Percentiles rank a stretch among this genome's conserved stretches.
Conservation (phyloP, 1,140 invertebrate species). For the Odontomachus brunneus region DNA sequence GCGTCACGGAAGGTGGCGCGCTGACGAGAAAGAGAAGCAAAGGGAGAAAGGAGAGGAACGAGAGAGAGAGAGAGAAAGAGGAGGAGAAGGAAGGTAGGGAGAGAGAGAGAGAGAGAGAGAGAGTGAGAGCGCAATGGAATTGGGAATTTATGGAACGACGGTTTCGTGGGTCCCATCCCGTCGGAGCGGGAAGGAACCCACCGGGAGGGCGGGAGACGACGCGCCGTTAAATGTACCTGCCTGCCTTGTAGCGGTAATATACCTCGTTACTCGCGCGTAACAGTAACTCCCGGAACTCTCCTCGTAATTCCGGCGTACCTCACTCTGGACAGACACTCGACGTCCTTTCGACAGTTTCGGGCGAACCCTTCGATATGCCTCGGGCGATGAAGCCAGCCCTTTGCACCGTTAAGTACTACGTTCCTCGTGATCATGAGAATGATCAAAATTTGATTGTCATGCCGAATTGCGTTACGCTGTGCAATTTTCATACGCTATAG, state of each 20-base stretch:
- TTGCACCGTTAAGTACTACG: neutral
- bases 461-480: no score
- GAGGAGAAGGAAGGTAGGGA: no score
- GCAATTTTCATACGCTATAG: no score
- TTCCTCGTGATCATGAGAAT: neutral
- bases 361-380: slow-evolving; percentile 1
- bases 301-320: slow-evolving; percentile 74
- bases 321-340: slow-evolving; percentile 68
- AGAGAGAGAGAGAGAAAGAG: no score
- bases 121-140: slow-evolving; percentile 69
- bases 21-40: slow-evolving; percentile 54
- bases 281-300: slow-evolving; percentile 71
- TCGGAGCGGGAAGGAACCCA: slow-evolving; percentile 48
- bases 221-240: slow-evolving; percentile 73
- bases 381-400: neutral
- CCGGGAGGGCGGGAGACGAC: slow-evolving; percentile 61
- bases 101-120: no score
- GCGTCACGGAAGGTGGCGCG: slow-evolving; percentile 68
- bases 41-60: slow-evolving; percentile 54
- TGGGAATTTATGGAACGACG: slow-evolving; percentile 78
- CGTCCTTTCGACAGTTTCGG: slow-evolving; percentile 33
- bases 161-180: slow-evolving; percentile 7
- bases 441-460: no score
- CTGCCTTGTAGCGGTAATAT: slow-evolving; percentile 77
- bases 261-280: slow-evolving; percentile 79